A percentile compares a stretch with the other conserved stretches of the same genome.
phyloP scores from a whole-genome alignment of 1,140 invertebrate species.

The Melanaphis sacchari region DNA sequence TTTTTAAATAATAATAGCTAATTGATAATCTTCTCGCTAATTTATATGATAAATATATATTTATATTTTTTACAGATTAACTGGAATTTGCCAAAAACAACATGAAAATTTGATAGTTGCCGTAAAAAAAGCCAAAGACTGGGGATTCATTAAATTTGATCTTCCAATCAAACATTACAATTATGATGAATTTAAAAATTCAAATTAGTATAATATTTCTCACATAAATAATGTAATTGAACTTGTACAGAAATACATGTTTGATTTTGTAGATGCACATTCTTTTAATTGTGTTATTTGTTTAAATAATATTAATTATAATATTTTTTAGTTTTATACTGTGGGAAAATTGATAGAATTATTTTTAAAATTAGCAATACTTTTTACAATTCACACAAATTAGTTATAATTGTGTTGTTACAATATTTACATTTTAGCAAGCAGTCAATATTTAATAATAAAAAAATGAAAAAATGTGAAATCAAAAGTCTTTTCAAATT shows the following conservation, averaged over 20 bases:
- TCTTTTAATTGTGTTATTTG: background rate
- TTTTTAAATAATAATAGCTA: background rate
- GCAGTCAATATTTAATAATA: background rate
- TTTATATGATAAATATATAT: conserved; percentile 19
- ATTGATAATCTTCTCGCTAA: background rate
- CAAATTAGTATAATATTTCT: background rate
- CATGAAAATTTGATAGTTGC: conserved; percentile 78
- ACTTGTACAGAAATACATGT: background rate
- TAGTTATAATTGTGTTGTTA: background rate
- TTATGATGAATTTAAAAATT: conserved; percentile 75
- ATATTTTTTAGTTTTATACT: background rate
- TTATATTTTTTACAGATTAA: conserved; percentile 68
- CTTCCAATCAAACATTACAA: conserved; percentile 82
- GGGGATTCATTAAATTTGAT: conserved; percentile 79
- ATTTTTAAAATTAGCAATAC: background rate
- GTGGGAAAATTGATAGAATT: background rate
- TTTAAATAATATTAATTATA: background rate
- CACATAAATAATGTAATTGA: background rate
- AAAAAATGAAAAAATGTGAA: background rate
- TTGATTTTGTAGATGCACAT: background rate
- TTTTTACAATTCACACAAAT: background rate
- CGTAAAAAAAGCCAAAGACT: conserved; percentile 79
- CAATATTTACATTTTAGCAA: background rate
- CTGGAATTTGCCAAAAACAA: conserved; percentile 81
- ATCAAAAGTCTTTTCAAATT: background rate